A percentile compares a stretch with the other conserved stretches of the same genome.
phyloP scores from a whole-genome alignment of 2,113 vertebrate species.

The Rhinoderma darwinii region DNA sequence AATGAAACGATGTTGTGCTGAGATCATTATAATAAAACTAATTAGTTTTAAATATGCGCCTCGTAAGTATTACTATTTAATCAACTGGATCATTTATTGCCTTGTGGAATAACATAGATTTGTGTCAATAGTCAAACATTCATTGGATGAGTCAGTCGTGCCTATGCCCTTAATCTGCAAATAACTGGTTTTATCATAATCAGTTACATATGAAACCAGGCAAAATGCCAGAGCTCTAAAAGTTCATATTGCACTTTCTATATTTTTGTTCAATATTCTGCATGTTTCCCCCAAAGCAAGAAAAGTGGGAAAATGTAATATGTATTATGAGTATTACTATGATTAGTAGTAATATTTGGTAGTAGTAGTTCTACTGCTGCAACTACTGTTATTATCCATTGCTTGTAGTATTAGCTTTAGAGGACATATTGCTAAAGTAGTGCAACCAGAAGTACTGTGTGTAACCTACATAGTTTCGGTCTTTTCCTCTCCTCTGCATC shows the following conservation, averaged over 20 bases:
- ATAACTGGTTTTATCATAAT: slow-evolving; percentile 29
- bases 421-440: neutral
- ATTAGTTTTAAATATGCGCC: slow-evolving; percentile 62
- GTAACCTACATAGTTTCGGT: no score
- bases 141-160: slow-evolving; percentile 24
- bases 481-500: no score
- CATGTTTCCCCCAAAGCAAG: neutral
- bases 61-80: slow-evolving; percentile 58
- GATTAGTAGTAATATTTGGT: neutral
- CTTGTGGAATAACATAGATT: slow-evolving; percentile 40
- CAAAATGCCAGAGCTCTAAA: neutral
- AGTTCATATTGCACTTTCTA: neutral
- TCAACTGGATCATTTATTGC: slow-evolving; percentile 62
- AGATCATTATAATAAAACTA: slow-evolving; percentile 62
- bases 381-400: neutral
- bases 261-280: neutral
- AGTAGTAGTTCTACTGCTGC: neutral
- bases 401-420: neutral
- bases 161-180: slow-evolving; percentile 7
- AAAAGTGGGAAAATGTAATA: neutral
- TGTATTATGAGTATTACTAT: neutral
- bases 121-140: slow-evolving; percentile 35
- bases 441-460: no score
- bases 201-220: neutral
- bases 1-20: slow-evolving; percentile 66